Base-by-base conservation (phyloP, 2,113 vertebrate genomes). In the Apeltes quadracus region DNA sequence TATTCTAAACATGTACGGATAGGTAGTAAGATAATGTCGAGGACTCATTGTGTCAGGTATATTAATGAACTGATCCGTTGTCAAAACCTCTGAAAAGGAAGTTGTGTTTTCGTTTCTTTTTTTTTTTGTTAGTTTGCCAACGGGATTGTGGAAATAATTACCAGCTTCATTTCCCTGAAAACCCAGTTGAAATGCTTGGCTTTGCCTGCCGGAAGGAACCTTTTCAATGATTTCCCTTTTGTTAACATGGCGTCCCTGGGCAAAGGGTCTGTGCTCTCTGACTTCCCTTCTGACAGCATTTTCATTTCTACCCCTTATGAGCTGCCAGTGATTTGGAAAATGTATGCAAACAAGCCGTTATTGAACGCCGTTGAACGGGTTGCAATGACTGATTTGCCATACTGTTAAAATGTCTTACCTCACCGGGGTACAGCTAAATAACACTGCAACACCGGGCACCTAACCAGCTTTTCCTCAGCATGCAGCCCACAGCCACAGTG, bases 401-500 rank as follows among this genome's bases (percentile, higher is more conserved):
- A 61, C 76, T 32, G 56, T 66, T 81, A 64, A 70, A 39, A 75
- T 58, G 55, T 81, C 84, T 84, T 79, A 27, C 9, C 72, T 85
- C 62, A 61, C 75, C 67, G 73, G 81, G 51, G 48, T 59, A 22
- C 43, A 72, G 71, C 72, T 86, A 56, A 76, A 78, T 7, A 65
- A 50, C 22, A 11, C 20, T 34, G 61, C 34, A 61, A 56, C 71
- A 61, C 36, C 51, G 65, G 72, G 74, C 55, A 75, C 8, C 69
- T 68, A 84, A 81, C 76, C 41, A 84, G 79, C 85, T 53, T 65
- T 41, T 36, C 65, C 72, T 75, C 79, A 81, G 79, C 76, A 9
- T 62, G 79, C 58, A 46, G 51, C 69, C 51, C 63, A 68, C 64
- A 72, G 78, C 69, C 59, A 54, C 51, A 4, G 57, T 4, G 66